Evolutionary conservation across 2,888 invertebrate genomes (phyloP), one percentile per base, ranked within the genome.

Genomic region (Ophonus ardosiacus): DNA sequence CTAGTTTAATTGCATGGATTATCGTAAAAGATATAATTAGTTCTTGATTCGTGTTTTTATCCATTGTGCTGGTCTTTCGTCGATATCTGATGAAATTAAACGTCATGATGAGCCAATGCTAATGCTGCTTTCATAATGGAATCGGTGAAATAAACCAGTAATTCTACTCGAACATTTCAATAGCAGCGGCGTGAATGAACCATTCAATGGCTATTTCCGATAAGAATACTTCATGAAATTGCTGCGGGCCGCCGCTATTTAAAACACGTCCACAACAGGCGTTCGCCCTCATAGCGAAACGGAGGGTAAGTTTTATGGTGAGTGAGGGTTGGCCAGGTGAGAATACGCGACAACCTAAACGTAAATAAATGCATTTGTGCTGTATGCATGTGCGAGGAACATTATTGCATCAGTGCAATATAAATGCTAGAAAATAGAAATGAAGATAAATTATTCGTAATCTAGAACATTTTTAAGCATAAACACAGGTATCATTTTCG

Each of bases 141-240:
- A 68, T 68, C 38, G 68, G 38, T 24, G 68, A 38, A 38, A 68
- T 68, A 68, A 68, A 68, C 68, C 68, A 68, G 68, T 68, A 68
- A 68, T 68, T 68, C 68, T 68, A 68, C 68, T 68, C 40, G 31
- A 68, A 68, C 68, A 68, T 68, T 68, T 68, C 68, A 68, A 68
- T 68, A 68, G 38, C 68, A 68, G 68, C 65, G 68, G 68, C 68
- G 68, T 68, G 68, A 38, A 68, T 31, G 68, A 38, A 38, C 38
- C 68, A n/a, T 68, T 68, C 68, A 68, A 68, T 38, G 68, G 38
- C 68, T 68, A 68, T 68, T 68, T 68, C 38, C 68, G 68, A 68
- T 68, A 68, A 68, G 68, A 68, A 68, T 68, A 15, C 68, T 68
- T 68, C 68, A 68, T 68, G 68, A 31, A 68, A 68, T 68, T 68